A percentile compares a stretch with the other conserved stretches of the same genome.
Evolutionary conservation across 2,888 invertebrate genomes (phyloP).

Genomic region (Stenolophus ochropezus): DNA sequence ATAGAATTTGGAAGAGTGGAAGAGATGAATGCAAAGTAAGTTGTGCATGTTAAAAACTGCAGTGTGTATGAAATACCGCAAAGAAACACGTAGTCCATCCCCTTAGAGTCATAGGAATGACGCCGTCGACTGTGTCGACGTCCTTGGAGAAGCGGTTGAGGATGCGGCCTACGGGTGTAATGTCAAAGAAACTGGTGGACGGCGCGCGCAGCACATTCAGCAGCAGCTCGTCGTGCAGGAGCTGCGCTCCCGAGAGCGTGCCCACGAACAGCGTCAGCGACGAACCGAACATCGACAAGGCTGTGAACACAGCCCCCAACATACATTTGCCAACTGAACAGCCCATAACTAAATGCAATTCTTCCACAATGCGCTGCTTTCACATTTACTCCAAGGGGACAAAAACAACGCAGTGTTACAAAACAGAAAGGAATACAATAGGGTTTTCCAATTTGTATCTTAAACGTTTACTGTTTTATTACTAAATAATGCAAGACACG

Average conservation of each 20-base stretch:
- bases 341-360: not conserved
- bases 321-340: not conserved
- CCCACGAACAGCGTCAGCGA: slow-evolving; percentile 82
- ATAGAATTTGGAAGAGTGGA: no score
- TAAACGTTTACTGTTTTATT: no score
- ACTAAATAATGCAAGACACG: no score
- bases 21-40: not conserved
- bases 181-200: slow-evolving; percentile 84
- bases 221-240: slow-evolving; percentile 81
- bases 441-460: no score
- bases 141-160: slow-evolving; percentile 87
- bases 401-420: no score
- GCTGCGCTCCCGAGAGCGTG: slow-evolving; percentile 78
- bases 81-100: slow-evolving; percentile 82
- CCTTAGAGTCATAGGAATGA: slow-evolving; percentile 82
- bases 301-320: slow-evolving; percentile 72
- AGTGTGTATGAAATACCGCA: slow-evolving; percentile 70
- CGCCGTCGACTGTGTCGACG: slow-evolving; percentile 82
- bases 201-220: slow-evolving; percentile 81
- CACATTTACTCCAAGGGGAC: no score
- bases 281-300: slow-evolving; percentile 80
- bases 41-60: not conserved
- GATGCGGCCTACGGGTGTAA: slow-evolving; percentile 86
- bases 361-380: not conserved
- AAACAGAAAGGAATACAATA: no score